Conservation (phyloP, 2,113 vertebrate genomes). For the Gymnocephalus cernua region DNA sequence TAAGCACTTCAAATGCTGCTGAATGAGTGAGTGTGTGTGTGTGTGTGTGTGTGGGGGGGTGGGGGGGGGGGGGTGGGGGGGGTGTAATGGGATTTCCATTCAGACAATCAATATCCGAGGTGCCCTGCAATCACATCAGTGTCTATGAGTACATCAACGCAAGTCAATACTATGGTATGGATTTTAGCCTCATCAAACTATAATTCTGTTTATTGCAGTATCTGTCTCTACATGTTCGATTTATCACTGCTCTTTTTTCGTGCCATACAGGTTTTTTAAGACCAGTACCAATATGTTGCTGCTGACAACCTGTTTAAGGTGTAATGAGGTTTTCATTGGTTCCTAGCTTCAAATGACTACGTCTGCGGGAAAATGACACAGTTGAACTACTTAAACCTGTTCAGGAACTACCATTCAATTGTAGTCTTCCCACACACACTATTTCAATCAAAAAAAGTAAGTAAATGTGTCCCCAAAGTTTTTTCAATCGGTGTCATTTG, state of each 20-base stretch:
- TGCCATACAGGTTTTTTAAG: constrained; percentile 1
- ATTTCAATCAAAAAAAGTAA: constrained; percentile 6
- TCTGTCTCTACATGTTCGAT: constrained; percentile 30
- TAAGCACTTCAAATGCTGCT: constrained; percentile 38
- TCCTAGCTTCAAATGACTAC: not conserved
- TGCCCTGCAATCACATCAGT: constrained; percentile 66
- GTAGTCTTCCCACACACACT: constrained; percentile 11
- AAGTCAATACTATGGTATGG: constrained; percentile 65
- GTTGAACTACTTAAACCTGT: not conserved
- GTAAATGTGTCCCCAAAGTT: not conserved
- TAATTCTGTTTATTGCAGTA: constrained; percentile 66
- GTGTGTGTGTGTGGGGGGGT: constrained; percentile 1
- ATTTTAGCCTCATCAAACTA: constrained; percentile 72
- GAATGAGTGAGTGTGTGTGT: constrained; percentile 18
- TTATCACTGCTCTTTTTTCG: constrained; percentile 12
- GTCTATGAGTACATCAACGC: constrained; percentile 69
- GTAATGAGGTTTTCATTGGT: not conserved
- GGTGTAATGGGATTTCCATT: constrained; percentile 69
- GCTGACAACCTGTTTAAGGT: not conserved
- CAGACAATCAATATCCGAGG: constrained; percentile 68
- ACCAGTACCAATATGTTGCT: not conserved
- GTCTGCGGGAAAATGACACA: not conserved
- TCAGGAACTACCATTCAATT: not conserved
- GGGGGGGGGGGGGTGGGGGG: constrained; percentile 6
- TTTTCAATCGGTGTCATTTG: not conserved